Percentiles rank a stretch among this genome's conserved stretches.
phyloP scores from a whole-genome alignment of 2,113 vertebrate species.

The Tringa solitaria region DNA sequence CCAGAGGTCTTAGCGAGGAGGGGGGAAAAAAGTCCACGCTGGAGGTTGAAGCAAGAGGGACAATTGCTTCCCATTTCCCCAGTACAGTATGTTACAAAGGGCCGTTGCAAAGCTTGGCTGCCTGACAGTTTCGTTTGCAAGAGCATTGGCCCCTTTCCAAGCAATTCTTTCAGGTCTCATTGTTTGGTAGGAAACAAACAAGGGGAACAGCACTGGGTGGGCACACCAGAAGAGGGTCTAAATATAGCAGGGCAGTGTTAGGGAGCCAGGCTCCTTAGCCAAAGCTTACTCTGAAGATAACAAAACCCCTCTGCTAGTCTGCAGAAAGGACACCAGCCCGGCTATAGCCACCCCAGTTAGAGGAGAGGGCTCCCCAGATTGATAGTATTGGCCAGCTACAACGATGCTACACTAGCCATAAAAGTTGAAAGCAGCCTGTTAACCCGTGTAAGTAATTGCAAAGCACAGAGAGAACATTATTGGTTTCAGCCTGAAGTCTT shows the following conservation, averaged over 20 bases:
- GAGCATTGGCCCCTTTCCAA: constrained; percentile 52
- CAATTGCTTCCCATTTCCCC: not conserved
- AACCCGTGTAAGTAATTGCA: not conserved
- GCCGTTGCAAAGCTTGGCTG: not conserved
- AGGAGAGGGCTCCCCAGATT: not conserved
- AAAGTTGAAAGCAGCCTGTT: not conserved
- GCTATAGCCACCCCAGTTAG: not conserved
- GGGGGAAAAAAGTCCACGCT: not conserved
- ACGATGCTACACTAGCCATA: not conserved
- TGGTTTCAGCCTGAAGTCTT: not conserved
- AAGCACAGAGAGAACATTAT: not conserved
- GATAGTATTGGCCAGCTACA: not conserved
- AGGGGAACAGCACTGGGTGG: constrained; percentile 69
- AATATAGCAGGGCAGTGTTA: constrained; percentile 59
- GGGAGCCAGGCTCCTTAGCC: constrained; percentile 44
- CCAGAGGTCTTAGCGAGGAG: not conserved
- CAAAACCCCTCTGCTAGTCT: not conserved
- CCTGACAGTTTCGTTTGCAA: constrained; percentile 42
- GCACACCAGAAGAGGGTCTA: constrained; percentile 62
- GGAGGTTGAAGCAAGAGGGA: not conserved
- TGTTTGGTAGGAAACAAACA: constrained; percentile 73
- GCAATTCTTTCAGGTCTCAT: constrained; percentile 73
- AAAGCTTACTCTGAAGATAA: constrained; percentile 4
- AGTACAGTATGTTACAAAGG: constrained; percentile 14
- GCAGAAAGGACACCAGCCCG: not conserved